These are phyloP conservation scores for Labroides dimidiatus DNA, from an alignment of 2,797 vertebrate genomes.

Conservation along the genomic window DNA sequence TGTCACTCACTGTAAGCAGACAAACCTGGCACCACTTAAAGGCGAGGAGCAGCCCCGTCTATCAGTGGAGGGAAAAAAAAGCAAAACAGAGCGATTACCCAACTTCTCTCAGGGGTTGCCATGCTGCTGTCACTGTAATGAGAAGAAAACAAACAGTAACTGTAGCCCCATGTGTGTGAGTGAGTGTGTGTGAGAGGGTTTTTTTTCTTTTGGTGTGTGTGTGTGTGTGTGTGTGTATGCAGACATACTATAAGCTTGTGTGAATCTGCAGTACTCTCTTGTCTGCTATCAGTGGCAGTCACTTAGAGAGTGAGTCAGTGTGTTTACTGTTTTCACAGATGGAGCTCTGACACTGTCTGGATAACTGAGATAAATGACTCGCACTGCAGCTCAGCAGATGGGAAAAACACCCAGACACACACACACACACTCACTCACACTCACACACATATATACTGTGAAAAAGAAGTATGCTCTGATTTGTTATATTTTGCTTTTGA, in stretches of 20 bases:
- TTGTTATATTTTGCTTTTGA: conserved; percentile 32
- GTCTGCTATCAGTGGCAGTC: conserved; percentile 70
- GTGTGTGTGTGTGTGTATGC: conserved; percentile 18
- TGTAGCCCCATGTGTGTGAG: conserved; percentile 32
- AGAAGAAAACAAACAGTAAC: conserved; percentile 75
- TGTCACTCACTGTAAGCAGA: not conserved
- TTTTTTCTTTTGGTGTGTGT: too few relatives aligned
- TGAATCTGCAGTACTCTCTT: conserved; percentile 44
- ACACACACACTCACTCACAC: conserved; percentile 3
- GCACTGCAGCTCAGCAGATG: conserved; percentile 68
- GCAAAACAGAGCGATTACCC: conserved; percentile 53
- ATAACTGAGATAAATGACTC: conserved; percentile 83
- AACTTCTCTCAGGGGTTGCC: conserved; percentile 57
- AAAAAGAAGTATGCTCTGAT: too few relatives aligned
- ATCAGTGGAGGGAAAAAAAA: conserved; percentile 20
- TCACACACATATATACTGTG: not conserved
- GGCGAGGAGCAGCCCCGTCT: conserved; percentile 28
- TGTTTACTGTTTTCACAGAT: conserved; percentile 84
- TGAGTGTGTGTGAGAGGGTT: conserved; percentile 11
- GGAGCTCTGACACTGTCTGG: conserved; percentile 80
- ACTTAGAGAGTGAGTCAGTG: conserved; percentile 72
- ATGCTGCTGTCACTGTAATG: conserved; percentile 68
- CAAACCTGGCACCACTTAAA: conserved; percentile 33
- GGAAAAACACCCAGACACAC: conserved; percentile 60
- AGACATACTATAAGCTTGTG: conserved; percentile 40